Base-by-base conservation (phyloP, 2,797 vertebrate species). In the Acipenser ruthenus region DNA sequence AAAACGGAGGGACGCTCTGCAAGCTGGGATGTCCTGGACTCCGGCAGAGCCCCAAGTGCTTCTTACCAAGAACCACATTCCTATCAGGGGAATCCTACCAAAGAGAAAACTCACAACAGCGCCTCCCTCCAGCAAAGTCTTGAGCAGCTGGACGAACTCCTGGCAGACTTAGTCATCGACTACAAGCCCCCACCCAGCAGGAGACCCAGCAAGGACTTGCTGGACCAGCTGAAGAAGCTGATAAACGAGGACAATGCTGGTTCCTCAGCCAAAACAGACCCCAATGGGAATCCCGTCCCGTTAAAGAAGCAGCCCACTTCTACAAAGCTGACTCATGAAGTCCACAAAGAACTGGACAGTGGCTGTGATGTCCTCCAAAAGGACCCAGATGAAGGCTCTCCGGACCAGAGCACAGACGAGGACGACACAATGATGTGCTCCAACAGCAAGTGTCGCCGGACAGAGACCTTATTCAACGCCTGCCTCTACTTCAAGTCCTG, bases 401-500 rank as follows among this genome's bases (percentile, higher is more conserved):
- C 93, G 0, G 95, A 95, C 71, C 90, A 93, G 72, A 95, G 93
- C 53, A 91, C 91, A 0, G 95, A 96, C 65, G 95, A 98, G 66
- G 94, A 96, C 0, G 95, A 97, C 82, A 89, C 91, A 51, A 93
- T 99, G 93, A 92, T 93, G 68, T 98, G 96, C 72, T 93, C 94
- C 58, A 98, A 97, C 10, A 93, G 90, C 77, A 94, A 91, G 74
- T 99, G 96, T 81, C 90, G 91, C n/a, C 89, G 92, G 63, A 88
- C 86, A 0, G 96, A 99, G 80, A 93, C 87, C 18, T 91, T 95
- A 90, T 98, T 99, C 86, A 96, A 98, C 0, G 95, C 95, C 70
- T 95, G 94, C 80, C 91, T 99, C 76, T 98, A 98, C 80, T 99
- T 93, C 83, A 97, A 98, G 80, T 95, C 96, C 0, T 99, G 96